Conservation (phyloP, 2,888 invertebrate genomes). For the Belgica antarctica region DNA sequence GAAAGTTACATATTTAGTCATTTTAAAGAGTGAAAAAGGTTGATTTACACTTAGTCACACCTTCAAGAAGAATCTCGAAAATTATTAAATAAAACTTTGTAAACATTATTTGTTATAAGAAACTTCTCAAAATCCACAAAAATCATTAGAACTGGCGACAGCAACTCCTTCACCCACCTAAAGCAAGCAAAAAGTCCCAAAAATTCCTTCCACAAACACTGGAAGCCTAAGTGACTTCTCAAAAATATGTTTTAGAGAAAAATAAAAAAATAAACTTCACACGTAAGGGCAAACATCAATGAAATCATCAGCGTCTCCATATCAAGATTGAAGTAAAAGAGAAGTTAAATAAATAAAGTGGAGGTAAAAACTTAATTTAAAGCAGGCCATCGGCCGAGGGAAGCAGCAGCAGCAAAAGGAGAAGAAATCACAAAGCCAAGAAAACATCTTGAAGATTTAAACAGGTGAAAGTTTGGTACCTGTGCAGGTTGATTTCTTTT, state of each 20-base stretch:
- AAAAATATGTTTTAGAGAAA: background rate
- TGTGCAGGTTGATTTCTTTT: slow-evolving; percentile 27
- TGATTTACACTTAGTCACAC: background rate
- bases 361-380: background rate
- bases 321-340: background rate
- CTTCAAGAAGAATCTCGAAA: background rate
- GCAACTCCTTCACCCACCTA: no score
- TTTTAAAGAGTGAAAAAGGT: background rate
- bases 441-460: slow-evolving; percentile 34
- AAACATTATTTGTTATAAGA: no score
- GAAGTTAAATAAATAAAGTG: background rate
- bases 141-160: no score
- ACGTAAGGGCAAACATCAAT: background rate
- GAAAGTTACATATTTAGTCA: no score
- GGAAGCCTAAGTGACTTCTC: no score
- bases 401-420: background rate
- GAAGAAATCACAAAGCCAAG: no score
- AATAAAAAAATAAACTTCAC: background rate
- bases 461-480: slow-evolving; percentile 30
- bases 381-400: background rate
- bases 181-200: no score
- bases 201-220: no score
- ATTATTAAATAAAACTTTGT: no score
- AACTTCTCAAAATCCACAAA: no score
- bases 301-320: background rate